These are phyloP conservation scores for Melieria crassipennis DNA, from an alignment of 2,888 invertebrate genomes.

Conservation along the genomic window DNA sequence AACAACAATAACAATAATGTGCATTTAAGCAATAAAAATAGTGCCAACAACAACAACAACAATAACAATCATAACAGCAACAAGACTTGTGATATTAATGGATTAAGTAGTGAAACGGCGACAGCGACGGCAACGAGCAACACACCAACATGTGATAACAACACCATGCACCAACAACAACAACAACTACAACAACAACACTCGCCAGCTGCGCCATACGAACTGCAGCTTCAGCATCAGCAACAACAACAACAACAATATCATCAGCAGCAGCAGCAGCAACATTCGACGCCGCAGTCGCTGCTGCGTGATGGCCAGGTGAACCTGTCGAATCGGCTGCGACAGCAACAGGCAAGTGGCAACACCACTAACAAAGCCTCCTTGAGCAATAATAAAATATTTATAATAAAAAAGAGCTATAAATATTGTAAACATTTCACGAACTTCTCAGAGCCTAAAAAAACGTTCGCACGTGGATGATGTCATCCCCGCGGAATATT, in stretches of 20 bases:
- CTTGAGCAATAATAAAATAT: too few species aligned
- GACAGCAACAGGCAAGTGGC: conserved; percentile 64
- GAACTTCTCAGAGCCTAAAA: too few species aligned
- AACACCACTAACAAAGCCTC: background rate
- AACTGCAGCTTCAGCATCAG: conserved; percentile 29
- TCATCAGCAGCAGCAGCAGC: conserved; percentile 38
- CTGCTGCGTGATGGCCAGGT: conserved; percentile 55
- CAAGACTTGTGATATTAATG: conserved; percentile 24
- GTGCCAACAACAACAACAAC: conserved; percentile 30
- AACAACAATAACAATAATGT: conserved; percentile 29
- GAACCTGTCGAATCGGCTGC: conserved; percentile 59
- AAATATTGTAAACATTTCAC: too few species aligned
- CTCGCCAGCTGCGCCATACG: conserved; percentile 1
- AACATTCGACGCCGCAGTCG: conserved; percentile 40
- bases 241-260: conserved; percentile 37
- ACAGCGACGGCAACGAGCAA: conserved; percentile 28
- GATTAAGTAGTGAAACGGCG: conserved; percentile 17
- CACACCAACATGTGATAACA: conserved; percentile 31
- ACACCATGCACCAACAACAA: conserved; percentile 26
- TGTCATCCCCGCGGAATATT: too few species aligned
- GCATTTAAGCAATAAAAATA: conserved; percentile 13
- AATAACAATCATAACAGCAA: conserved; percentile 29
- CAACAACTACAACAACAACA: conserved; percentile 33
- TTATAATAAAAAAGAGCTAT: too few species aligned
- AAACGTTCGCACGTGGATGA: too few species aligned